Conservation (phyloP, 2,888 invertebrate species). For the Didymodactylos carnosus region DNA sequence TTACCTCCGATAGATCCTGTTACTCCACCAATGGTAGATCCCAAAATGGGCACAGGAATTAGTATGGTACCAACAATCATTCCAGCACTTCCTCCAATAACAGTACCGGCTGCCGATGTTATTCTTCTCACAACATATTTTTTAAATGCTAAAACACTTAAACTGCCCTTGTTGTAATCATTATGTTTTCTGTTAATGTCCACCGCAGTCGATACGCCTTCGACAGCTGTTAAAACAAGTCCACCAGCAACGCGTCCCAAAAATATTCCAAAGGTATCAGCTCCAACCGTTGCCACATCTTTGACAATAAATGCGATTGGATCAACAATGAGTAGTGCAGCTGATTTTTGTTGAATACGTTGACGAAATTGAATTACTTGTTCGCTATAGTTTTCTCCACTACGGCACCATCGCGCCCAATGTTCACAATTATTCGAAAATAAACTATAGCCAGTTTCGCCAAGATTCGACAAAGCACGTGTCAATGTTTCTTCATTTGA, state of each 20-base stretch:
- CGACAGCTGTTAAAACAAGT: neutral
- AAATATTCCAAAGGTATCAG: neutral
- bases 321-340: neutral
- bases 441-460: slow-evolving; percentile 27
- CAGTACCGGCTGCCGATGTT: neutral
- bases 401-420: slow-evolving; percentile 29
- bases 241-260: neutral
- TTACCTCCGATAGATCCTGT: neutral
- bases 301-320: neutral
- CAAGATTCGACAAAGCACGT: slow-evolving; percentile 23
- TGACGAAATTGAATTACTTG: neutral
- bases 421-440: slow-evolving; percentile 33
- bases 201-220: neutral
- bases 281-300: neutral
- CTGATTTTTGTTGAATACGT: neutral
- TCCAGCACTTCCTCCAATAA: neutral
- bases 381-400: slow-evolving; percentile 18
- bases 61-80: neutral
- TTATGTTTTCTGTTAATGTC: neutral
- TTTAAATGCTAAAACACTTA: neutral
- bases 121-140: neutral
- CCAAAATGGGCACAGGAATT: neutral
- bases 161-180: neutral
- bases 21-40: neutral
- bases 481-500: slow-evolving; percentile 19